phyloP scores from a whole-genome alignment of 2,888 invertebrate species.

The Cerastoderma edule region DNA sequence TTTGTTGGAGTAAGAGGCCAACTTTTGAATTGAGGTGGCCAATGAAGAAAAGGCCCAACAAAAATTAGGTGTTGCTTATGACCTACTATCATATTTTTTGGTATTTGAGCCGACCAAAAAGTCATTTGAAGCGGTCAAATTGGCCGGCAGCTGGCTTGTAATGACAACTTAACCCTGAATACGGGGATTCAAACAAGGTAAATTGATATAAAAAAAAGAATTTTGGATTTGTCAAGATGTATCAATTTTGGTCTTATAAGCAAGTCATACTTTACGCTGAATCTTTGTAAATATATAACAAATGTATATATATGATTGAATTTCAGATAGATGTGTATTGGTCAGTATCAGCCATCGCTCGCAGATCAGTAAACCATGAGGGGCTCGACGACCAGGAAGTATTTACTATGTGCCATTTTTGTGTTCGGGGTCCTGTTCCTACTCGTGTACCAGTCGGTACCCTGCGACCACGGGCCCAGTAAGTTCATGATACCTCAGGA shows the following conservation, averaged over 20 bases:
- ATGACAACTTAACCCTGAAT: too few relatives aligned
- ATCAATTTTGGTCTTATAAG: not conserved
- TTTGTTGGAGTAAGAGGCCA: too few relatives aligned
- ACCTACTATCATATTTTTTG: too few relatives aligned
- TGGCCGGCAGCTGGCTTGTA: too few relatives aligned
- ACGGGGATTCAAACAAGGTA: not conserved
- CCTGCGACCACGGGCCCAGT: slow-evolving; percentile 66
- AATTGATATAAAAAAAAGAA: not conserved
- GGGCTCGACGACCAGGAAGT: slow-evolving; percentile 25
- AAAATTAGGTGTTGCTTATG: too few relatives aligned
- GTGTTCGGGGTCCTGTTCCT: slow-evolving; percentile 21
- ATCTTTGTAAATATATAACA: not conserved
- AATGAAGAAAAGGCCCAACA: too few relatives aligned
- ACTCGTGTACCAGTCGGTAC: slow-evolving; percentile 56
- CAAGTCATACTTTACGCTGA: not conserved
- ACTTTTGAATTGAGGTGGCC: too few relatives aligned
- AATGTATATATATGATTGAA: not conserved
- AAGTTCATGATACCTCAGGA: slow-evolving; percentile 73
- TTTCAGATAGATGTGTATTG: not conserved
- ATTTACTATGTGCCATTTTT: slow-evolving; percentile 14
- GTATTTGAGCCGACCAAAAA: too few relatives aligned
- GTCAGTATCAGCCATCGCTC: not conserved
- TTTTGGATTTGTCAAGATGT: not conserved
- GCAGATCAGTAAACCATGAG: slow-evolving; percentile 16
- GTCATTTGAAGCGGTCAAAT: too few relatives aligned